Conservation (phyloP, 2,113 vertebrate species). For the Oostethus manadensis region DNA sequence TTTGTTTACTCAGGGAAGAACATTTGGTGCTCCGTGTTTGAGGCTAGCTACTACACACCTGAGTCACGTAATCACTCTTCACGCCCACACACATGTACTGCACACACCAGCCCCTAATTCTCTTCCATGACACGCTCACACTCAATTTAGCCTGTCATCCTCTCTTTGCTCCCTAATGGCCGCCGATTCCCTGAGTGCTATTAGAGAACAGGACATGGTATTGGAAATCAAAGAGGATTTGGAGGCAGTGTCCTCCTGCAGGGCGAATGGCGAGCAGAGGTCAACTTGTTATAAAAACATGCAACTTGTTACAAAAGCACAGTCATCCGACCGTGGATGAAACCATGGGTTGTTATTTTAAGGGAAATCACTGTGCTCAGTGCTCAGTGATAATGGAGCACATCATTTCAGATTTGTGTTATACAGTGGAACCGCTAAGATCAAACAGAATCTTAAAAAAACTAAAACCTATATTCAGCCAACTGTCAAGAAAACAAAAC, state of each 20-base stretch:
- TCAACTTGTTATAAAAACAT: constrained; percentile 37
- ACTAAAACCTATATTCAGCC: too few species aligned
- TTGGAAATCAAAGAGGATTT: constrained; percentile 79
- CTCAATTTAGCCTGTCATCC: constrained; percentile 65
- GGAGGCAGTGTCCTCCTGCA: constrained; percentile 52
- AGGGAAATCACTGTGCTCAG: constrained; percentile 30
- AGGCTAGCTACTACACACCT: constrained; percentile 14
- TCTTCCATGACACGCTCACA: constrained; percentile 47
- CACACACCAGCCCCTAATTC: constrained; percentile 33
- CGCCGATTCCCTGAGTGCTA: constrained; percentile 52
- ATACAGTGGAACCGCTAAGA: too few species aligned
- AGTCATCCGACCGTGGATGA: constrained; percentile 41
- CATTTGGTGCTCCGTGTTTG: neutral
- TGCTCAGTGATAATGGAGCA: too few species aligned
- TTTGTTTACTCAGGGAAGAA: neutral
- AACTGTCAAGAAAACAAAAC: too few species aligned
- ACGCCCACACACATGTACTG: constrained; percentile 1
- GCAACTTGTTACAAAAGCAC: constrained; percentile 57
- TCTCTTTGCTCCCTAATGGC: constrained; percentile 61
- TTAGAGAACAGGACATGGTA: constrained; percentile 68
- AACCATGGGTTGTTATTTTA: constrained; percentile 33
- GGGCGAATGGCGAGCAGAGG: constrained; percentile 58
- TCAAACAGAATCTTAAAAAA: too few species aligned
- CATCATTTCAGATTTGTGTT: too few species aligned
- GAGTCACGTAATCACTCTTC: constrained; percentile 3